phyloP scores from a whole-genome alignment of 2,113 vertebrate species.

The Todiramphus chloris region DNA sequence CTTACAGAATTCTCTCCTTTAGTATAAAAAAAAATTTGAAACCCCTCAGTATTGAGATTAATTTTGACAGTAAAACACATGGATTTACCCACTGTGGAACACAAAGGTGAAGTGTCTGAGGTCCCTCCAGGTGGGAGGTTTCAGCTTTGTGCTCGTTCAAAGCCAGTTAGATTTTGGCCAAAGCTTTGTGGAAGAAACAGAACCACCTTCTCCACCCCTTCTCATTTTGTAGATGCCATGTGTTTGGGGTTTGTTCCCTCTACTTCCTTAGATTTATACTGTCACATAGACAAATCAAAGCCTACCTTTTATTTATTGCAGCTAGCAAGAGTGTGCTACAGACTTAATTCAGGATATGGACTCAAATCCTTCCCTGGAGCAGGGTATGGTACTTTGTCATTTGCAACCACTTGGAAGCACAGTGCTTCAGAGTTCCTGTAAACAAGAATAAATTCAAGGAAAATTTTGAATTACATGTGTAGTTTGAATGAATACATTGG shows the following conservation, averaged over 20 bases:
- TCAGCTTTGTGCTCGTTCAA: not conserved
- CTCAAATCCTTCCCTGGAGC: conserved; percentile 42
- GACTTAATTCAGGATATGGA: conserved; percentile 58
- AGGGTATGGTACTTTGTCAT: conserved; percentile 14
- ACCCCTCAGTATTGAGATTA: not conserved
- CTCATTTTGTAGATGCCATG: not conserved
- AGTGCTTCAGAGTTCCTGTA: conserved; percentile 32
- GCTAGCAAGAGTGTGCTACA: not conserved
- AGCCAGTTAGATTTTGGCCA: not conserved
- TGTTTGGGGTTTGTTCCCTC: not conserved
- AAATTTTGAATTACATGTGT: conserved; percentile 56
- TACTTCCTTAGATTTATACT: conserved; percentile 30
- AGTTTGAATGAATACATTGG: conserved; percentile 61
- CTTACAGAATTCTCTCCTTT: not conserved
- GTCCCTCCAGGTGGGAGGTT: not conserved
- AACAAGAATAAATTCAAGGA: conserved; percentile 58
- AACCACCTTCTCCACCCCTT: not conserved
- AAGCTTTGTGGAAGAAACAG: not conserved
- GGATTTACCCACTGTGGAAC: not conserved
- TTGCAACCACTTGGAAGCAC: conserved; percentile 43
- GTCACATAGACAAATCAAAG: conserved; percentile 36
- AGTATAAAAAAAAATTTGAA: not conserved
- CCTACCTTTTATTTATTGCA: conserved; percentile 52
- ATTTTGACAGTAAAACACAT: not conserved
- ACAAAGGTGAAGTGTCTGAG: not conserved